Evolutionary conservation across 1,140 invertebrate species (phyloP).

Genomic region (Drosophila bipectinata): DNA sequence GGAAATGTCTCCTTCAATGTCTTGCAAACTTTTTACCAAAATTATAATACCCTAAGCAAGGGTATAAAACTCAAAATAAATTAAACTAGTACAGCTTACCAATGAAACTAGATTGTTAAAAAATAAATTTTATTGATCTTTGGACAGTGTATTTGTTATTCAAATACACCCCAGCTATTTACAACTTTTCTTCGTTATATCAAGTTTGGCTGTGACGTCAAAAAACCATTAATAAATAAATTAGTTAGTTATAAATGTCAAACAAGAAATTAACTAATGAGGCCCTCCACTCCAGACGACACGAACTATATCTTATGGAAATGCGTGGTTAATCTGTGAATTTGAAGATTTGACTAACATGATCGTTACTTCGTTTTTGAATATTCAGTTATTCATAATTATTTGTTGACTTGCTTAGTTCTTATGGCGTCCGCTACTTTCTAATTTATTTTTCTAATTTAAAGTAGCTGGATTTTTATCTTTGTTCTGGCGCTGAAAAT

Average conservation of each 20-base stretch:
- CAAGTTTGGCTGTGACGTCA: slow-evolving; percentile 48
- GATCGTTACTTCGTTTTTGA: slow-evolving; percentile 16
- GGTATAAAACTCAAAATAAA: no score
- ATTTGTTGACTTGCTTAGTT: slow-evolving; percentile 14
- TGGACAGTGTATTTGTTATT: background rate
- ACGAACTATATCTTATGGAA: slow-evolving; percentile 47
- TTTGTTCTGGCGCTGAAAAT: background rate
- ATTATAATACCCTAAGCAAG: no score
- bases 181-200: slow-evolving; percentile 31
- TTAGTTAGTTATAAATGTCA: slow-evolving; percentile 58
- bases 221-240: slow-evolving; percentile 51
- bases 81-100: no score
- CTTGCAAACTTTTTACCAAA: no score
- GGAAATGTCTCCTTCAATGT: no score
- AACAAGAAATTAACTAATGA: slow-evolving; percentile 64
- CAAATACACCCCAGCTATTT: slow-evolving; percentile 7
- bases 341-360: slow-evolving; percentile 12
- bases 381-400: slow-evolving; percentile 26
- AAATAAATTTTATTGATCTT: no score
- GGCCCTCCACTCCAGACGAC: slow-evolving; percentile 6
- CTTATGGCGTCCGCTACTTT: slow-evolving; percentile 11
- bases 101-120: no score
- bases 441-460: slow-evolving; percentile 31
- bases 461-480: background rate
- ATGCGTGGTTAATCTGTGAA: slow-evolving; percentile 10